Evolutionary conservation across 1,140 invertebrate genomes (phyloP), one percentile per base, ranked within the genome.

Genomic region (Leptopilina boulardi): DNA sequence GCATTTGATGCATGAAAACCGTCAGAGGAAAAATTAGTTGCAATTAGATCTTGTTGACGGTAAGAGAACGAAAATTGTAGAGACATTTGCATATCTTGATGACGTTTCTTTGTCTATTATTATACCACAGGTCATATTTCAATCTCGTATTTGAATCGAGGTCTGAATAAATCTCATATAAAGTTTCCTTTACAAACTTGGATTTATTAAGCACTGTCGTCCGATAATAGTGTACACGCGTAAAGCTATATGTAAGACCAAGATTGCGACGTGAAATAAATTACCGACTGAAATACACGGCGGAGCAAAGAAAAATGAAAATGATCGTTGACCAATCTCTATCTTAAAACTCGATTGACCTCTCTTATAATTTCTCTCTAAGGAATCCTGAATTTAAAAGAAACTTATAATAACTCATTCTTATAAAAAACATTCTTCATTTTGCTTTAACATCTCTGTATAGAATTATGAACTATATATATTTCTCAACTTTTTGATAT

Each of bases 191-290:
- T 34, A 66, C 59, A 66, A 66, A 66, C 59, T 66, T 66, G 26
- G 26, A 66, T 66, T 30, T 66, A 66, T 66, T 66, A 30, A 66
- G 59, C 59, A 66, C 26, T 66, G 59, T 66, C 13, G 13, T 26
- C 59, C 23, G 59, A 30, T 66, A 30, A 66, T 66, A 30, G 59
- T 66, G 59, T 66, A 66, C 59, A 66, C 23, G 59, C 59, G 23
- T 66, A 66, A 66, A 66, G 21, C 47, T 51, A 51, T 18, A 51
- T 51, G 47, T 51, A 51, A 51, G 47, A 51, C 11, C 59, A 66
- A 66, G 59, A 59, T 59, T 59, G 56, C 56, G 56, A 59, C 56
- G 56, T 59, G 23, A 66, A 66, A 66, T 66, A 66, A 66, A 66
- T 66, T 66, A 66, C 59, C 23, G 3, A 66, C 59, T 66, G 59